Percentiles rank a stretch among this genome's conserved stretches.
Evolutionary conservation across 2,797 vertebrate species (phyloP).

Genomic region (Loris lydekkerianus): DNA sequence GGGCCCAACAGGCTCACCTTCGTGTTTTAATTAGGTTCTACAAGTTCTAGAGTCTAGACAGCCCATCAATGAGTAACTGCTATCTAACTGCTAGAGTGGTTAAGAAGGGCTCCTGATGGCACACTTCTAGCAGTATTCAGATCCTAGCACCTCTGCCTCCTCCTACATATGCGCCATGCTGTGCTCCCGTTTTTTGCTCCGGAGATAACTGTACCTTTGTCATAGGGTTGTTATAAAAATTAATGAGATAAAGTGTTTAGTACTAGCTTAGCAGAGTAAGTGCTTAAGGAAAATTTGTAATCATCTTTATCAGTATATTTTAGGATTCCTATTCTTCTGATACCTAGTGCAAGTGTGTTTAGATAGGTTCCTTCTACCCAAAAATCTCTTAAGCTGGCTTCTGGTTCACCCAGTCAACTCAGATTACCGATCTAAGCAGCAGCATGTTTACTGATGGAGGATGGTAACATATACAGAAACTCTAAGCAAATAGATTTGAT

Average conservation of each 20-base stretch:
- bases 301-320: not conserved
- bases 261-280: not conserved
- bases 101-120: not conserved
- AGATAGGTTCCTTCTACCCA: not conserved
- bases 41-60: not conserved
- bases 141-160: not conserved
- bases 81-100: not conserved
- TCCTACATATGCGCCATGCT: not conserved
- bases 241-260: not conserved
- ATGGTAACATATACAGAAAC: not conserved
- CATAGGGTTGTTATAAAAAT: not conserved
- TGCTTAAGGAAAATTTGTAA: not conserved
- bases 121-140: not conserved
- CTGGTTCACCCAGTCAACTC: not conserved
- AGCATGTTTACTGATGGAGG: not conserved
- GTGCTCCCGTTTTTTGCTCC: not conserved
- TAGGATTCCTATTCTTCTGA: not conserved
- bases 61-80: not conserved
- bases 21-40: conserved; percentile 27
- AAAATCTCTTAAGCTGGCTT: not conserved
- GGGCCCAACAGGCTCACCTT: not conserved
- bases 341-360: not conserved
- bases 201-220: not conserved
- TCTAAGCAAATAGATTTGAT: not conserved
- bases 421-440: not conserved